Evolutionary conservation across 2,888 invertebrate genomes (phyloP).

Genomic region (Brenthis hecate): DNA sequence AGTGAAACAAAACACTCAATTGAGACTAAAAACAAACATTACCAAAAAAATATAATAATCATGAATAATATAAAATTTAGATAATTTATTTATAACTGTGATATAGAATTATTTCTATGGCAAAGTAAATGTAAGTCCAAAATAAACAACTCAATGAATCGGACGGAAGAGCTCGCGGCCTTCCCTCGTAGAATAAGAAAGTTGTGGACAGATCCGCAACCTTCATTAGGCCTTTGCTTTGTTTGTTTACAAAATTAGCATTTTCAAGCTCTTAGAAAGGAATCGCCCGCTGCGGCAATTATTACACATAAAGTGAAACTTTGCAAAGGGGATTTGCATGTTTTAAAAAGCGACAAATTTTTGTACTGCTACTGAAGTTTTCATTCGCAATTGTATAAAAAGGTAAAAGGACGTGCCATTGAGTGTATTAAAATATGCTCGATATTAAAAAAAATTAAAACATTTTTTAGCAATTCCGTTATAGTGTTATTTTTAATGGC

Average conservation of each 20-base stretch:
- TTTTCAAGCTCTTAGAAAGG: constrained; percentile 65
- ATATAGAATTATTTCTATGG: constrained; percentile 46
- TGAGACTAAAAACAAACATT: neutral
- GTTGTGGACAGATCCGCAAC: constrained; percentile 68
- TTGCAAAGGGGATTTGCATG: constrained; percentile 51
- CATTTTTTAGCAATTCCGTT: neutral
- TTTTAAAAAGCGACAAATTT: constrained; percentile 47
- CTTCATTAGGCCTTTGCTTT: constrained; percentile 78
- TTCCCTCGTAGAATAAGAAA: constrained; percentile 72
- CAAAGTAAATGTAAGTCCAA: constrained; percentile 66
- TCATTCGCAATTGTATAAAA: constrained; percentile 19
- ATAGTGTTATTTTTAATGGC: neutral
- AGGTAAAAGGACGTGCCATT: constrained; percentile 1
- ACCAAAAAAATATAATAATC: neutral
- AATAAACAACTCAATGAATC: constrained; percentile 79
- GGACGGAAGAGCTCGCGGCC: constrained; percentile 71
- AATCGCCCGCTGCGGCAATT: constrained; percentile 62
- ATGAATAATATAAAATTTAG: constrained; percentile 30
- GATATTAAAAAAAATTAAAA: neutral
- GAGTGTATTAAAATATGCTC: neutral
- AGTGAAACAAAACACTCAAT: too few species aligned
- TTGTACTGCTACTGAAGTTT: constrained; percentile 23
- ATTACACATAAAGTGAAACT: constrained; percentile 62
- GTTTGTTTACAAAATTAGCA: constrained; percentile 79
- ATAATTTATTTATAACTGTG: constrained; percentile 24